Base-by-base conservation (phyloP, 92 coral and sea anemone genomes). In the Phenganax subtilis region DNA sequence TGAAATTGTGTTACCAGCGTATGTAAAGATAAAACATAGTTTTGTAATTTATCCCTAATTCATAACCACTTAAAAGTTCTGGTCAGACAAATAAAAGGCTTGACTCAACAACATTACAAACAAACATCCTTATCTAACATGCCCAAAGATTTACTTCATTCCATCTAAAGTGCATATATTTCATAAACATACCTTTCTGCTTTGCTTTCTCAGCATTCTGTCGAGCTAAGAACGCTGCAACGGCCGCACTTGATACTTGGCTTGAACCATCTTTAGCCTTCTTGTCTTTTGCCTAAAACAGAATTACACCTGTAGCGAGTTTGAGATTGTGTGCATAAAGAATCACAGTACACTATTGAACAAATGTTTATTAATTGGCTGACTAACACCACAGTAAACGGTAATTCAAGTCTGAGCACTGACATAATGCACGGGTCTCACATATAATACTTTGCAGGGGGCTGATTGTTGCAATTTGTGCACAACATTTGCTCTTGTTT, bases 161-260 rank as follows among this genome's bases (percentile, higher is more conserved):
- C 67, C 25, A 61, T 0, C 67, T 3, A 6, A 44, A n/a, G n/a
- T 11, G 30, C 37, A 5, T 68, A 0, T 29, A 0, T 54, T 16
- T 55, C 4, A 51, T 47, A 52, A 16, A n/a, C 84, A 58, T 61
- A 94, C 98, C 98, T 81, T 90, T 87, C 63, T 88, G 88, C 81
- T 72, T 77, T 75, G 88, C 87, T 76, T 85, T 87, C 85, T 91
- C 93, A 68, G 87, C 89, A 57, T 90, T 90, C 82, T 78, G 87
- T 85, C 84, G 90, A 14, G 82, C 89, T 30, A 94, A 89, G 72
- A 90, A 92, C 28, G 93, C 92, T 77, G 86, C 84, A 3, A 93
- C 91, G 10, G 96, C 92, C 56, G 84, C 86, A 55, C 80, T 88
- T 67, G 96, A 91, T 20, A 93, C 89, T 71, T 82, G 73, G 37